phyloP scores from a whole-genome alignment of 2,113 vertebrate genomes.

The Percopsis transmontana region DNA sequence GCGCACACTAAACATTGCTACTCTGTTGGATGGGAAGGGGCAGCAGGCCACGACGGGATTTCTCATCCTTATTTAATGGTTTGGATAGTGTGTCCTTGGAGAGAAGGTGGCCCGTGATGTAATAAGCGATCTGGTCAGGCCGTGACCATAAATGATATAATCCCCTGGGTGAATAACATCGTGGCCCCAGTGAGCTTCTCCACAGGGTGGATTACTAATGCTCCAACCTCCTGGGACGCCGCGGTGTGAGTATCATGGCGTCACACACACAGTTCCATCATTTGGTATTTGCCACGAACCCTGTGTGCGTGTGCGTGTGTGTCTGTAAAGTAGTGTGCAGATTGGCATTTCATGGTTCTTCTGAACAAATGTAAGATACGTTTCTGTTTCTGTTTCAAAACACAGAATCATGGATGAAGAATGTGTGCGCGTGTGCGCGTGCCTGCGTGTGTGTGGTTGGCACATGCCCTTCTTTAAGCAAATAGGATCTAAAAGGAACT shows the following conservation, averaged over 20 bases:
- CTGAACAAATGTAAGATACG: not conserved
- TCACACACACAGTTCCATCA: not conserved
- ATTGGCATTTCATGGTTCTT: constrained; percentile 5
- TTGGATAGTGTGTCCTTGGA: constrained; percentile 65
- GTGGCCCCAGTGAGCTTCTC: constrained; percentile 20
- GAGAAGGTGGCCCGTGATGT: constrained; percentile 62
- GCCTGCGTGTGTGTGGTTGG: too few species aligned
- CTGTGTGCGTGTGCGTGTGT: not conserved
- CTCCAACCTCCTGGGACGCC: constrained; percentile 5
- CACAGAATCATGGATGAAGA: too few species aligned
- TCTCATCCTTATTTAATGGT: constrained; percentile 54
- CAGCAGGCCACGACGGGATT: constrained; percentile 28
- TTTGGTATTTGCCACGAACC: not conserved
- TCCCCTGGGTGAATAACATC: constrained; percentile 55
- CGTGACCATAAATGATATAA: constrained; percentile 54
- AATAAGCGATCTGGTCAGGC: constrained; percentile 52
- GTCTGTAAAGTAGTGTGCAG: not conserved
- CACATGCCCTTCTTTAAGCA: too few species aligned
- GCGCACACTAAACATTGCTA: not conserved
- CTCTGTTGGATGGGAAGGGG: constrained; percentile 1
- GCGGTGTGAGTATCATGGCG: constrained; percentile 2
- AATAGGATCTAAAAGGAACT: too few species aligned
- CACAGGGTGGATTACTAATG: constrained; percentile 23
- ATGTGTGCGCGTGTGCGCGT: too few species aligned
- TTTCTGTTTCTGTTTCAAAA: not conserved